Evolutionary conservation across 2,888 invertebrate species (phyloP).

Genomic region (Heliconius cydno): DNA sequence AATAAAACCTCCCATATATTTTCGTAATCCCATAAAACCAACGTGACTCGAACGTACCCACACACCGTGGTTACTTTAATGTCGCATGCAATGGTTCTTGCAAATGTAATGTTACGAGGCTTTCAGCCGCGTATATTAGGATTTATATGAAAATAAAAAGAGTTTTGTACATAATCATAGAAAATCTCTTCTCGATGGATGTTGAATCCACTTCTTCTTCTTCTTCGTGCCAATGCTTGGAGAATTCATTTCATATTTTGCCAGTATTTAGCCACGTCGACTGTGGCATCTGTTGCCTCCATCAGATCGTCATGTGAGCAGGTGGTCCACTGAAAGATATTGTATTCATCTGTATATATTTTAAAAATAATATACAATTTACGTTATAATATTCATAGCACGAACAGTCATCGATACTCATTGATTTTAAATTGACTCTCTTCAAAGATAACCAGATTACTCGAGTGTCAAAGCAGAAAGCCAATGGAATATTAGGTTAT

Average conservation of each 20-base stretch:
- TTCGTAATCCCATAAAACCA: conserved; percentile 42
- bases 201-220: background rate
- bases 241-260: too few relatives aligned
- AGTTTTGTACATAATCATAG: background rate
- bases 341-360: background rate
- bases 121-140: conserved; percentile 22
- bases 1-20: conserved; percentile 39
- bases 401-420: too few relatives aligned
- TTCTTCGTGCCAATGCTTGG: too few relatives aligned
- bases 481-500: conserved; percentile 34
- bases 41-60: conserved; percentile 33
- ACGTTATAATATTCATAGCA: too few relatives aligned
- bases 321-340: background rate
- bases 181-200: background rate
- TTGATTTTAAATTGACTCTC: background rate
- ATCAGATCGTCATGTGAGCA: too few relatives aligned
- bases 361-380: too few relatives aligned
- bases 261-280: too few relatives aligned
- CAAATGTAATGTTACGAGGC: conserved; percentile 27
- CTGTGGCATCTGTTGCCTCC: too few relatives aligned
- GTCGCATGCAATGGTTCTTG: conserved; percentile 32
- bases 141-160: conserved; percentile 12
- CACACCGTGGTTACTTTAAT: conserved; percentile 37
- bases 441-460: conserved; percentile 18
- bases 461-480: conserved; percentile 24